These are phyloP conservation scores for Cephalopholis sonnerati DNA, from an alignment of 2,113 vertebrate genomes.

Conservation along the genomic window DNA sequence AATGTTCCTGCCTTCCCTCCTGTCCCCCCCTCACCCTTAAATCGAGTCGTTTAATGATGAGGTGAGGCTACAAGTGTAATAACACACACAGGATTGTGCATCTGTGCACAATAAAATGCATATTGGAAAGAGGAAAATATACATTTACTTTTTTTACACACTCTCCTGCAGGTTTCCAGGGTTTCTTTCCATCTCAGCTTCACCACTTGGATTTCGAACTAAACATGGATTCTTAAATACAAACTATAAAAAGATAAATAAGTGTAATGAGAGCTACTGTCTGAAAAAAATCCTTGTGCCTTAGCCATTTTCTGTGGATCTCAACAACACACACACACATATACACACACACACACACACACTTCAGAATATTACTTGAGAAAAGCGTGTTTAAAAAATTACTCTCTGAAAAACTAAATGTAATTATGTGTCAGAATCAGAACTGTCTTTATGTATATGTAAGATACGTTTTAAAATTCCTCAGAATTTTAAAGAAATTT, in stretches of 20 bases:
- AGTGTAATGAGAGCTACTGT: not conserved
- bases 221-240: not conserved
- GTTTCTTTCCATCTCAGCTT: not conserved
- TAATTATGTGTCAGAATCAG: not conserved
- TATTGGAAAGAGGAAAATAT: not conserved
- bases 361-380: not conserved
- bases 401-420: not conserved
- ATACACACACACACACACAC: not conserved
- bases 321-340: not conserved
- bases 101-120: conserved; percentile 22
- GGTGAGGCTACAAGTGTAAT: conserved; percentile 35
- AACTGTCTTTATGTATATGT: not conserved
- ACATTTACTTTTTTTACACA: not conserved
- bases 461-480: not conserved
- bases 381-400: not conserved
- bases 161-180: conserved; percentile 2
- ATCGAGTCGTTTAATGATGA: conserved; percentile 30
- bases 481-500: not conserved
- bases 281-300: not conserved
- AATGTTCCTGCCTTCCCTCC: conserved; percentile 75
- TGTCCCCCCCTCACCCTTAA: conserved; percentile 87
- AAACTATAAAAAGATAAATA: not conserved
- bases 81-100: conserved; percentile 12
- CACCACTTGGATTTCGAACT: not conserved
- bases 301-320: not conserved